Conservation (phyloP, 2,113 vertebrate species). For the Pteronura brasiliensis region DNA sequence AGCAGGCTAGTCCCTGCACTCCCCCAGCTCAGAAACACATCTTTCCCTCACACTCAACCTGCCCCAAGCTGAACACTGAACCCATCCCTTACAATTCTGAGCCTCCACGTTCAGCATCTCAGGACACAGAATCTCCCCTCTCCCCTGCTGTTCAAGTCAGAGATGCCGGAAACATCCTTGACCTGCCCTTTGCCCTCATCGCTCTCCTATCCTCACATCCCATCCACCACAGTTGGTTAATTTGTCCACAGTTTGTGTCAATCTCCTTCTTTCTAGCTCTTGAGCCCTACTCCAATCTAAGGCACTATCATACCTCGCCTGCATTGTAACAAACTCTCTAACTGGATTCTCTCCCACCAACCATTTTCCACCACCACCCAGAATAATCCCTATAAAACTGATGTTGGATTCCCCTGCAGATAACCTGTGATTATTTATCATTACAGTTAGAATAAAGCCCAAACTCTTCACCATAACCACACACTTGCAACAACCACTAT, state of each 20-base stretch:
- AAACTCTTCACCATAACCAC: neutral
- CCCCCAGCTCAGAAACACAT: neutral
- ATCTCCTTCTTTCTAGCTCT: neutral
- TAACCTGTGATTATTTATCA: neutral
- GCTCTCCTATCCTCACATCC: neutral
- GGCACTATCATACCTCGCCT: neutral
- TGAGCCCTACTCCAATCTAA: neutral
- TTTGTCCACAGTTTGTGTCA: neutral
- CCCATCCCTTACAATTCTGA: neutral
- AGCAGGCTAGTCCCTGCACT: neutral
- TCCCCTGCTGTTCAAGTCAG: neutral
- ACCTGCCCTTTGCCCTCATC: neutral
- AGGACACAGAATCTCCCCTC: neutral
- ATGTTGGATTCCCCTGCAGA: neutral
- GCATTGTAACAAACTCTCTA: neutral
- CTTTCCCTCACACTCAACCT: neutral
- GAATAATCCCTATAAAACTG: neutral
- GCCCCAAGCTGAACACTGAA: neutral
- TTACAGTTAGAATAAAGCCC: neutral
- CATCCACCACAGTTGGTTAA: neutral
- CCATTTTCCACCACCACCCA: neutral
- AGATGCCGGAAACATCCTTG: neutral
- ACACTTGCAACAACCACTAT: too few relatives aligned
- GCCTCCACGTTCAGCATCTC: neutral
- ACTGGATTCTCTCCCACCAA: neutral